A percentile compares a stretch with the other conserved stretches of the same genome.
These are phyloP conservation scores for Hypena proboscidalis DNA, from an alignment of 2,888 invertebrate genomes.

Conservation along the genomic window DNA sequence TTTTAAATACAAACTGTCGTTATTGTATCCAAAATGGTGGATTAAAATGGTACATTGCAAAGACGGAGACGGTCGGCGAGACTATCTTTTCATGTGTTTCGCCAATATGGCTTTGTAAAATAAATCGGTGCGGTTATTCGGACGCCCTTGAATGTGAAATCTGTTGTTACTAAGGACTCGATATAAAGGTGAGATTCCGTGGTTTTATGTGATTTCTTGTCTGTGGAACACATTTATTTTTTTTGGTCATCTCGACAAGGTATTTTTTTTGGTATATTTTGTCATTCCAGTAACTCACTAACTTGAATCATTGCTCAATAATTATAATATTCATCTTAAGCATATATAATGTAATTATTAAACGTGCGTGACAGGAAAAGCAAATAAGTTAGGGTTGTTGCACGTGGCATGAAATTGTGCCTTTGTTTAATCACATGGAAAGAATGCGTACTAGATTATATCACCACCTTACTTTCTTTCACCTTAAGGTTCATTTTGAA, in stretches of 20 bases:
- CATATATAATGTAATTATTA: too few relatives aligned
- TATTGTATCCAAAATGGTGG: conserved; percentile 59
- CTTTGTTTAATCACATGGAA: too few relatives aligned
- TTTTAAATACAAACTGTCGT: conserved; percentile 11
- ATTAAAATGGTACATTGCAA: conserved; percentile 61
- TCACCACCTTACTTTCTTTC: too few relatives aligned
- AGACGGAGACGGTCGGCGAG: conserved; percentile 58
- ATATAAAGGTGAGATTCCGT: conserved; percentile 60
- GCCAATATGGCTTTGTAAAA: conserved; percentile 75
- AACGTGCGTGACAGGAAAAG: too few relatives aligned
- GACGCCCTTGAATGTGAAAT: conserved; percentile 47
- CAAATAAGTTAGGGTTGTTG: too few relatives aligned
- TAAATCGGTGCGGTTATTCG: conserved; percentile 47
- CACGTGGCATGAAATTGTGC: too few relatives aligned
- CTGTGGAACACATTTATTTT: conserved; percentile 11
- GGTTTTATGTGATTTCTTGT: conserved; percentile 23
- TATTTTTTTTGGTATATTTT: conserved; percentile 12
- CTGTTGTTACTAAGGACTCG: conserved; percentile 57
- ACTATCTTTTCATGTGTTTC: conserved; percentile 62
- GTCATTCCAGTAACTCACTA: conserved; percentile 5
- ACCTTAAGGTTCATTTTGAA: too few relatives aligned
- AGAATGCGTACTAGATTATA: too few relatives aligned
- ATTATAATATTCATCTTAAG: too few relatives aligned
- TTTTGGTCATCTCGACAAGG: conserved; percentile 4
- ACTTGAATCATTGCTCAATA: not conserved